These are phyloP conservation scores for Regulus satrapa DNA, from an alignment of 2,113 vertebrate species.

Conservation along the genomic window DNA sequence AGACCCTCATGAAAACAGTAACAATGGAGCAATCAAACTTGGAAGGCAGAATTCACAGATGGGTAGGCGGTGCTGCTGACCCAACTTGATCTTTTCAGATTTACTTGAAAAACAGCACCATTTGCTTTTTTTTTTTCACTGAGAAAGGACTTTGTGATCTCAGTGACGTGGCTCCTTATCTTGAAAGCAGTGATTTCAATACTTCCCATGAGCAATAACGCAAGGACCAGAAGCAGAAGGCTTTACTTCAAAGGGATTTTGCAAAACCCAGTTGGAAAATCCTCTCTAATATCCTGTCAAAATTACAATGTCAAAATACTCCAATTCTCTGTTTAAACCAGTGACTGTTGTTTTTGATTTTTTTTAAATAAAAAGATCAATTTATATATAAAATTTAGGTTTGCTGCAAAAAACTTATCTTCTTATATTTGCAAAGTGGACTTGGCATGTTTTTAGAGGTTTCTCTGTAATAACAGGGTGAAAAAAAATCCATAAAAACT, in stretches of 20 bases:
- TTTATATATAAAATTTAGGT: background rate
- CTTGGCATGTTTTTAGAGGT: background rate
- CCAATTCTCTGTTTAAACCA: background rate
- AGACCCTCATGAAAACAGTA: conserved; percentile 85
- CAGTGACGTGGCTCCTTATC: background rate
- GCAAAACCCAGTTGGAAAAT: conserved; percentile 33
- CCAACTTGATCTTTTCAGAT: background rate
- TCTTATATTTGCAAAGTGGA: background rate
- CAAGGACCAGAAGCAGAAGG: conserved; percentile 2
- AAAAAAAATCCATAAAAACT: background rate
- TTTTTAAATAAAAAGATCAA: background rate
- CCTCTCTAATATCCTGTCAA: conserved; percentile 8
- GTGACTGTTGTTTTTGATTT: background rate
- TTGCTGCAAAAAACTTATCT: background rate
- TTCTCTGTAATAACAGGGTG: background rate
- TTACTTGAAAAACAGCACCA: conserved; percentile 50
- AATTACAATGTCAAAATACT: conserved; percentile 2
- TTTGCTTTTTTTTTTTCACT: background rate
- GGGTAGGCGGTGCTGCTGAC: conserved; percentile 88
- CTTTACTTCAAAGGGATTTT: conserved; percentile 36
- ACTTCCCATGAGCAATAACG: background rate
- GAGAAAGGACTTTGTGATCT: conserved; percentile 8
- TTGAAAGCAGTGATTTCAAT: background rate
- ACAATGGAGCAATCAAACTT: conserved; percentile 86
- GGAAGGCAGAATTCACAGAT: conserved; percentile 71